Base-by-base conservation (phyloP, 64 coral and sea anemone species). In the Platygyra sinensis region DNA sequence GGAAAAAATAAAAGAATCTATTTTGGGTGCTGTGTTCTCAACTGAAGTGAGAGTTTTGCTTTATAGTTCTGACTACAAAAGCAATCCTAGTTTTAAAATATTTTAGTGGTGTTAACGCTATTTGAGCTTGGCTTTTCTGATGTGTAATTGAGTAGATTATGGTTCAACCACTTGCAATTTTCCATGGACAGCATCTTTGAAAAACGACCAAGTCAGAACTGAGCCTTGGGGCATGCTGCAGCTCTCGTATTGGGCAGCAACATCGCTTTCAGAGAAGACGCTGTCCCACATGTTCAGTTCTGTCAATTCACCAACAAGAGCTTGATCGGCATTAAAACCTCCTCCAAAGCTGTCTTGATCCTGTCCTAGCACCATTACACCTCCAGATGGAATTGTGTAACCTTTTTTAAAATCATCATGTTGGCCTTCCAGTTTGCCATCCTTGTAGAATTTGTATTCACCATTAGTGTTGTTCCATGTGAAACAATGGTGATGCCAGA, bases 281-380 rank as follows among this genome's bases (percentile, higher is more conserved):
- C 87, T 89, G 65, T 91, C 91, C 92, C 96, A 94, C 17, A 94
- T 59, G 51, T 98, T 98, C 57, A 98, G n/a, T 39, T 94, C 89
- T 71, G 85, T 89, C 7, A 98, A 80, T 17, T 79, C 31, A 33
- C 96, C 96, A 42, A 92, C 73, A 61, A 98, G 92, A 51, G 96
- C 89, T 67, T 98, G 86, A 62, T 73, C 90, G 11, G 80, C 75
- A 4, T 89, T 80, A 72, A 95, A 98, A 11, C 94, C 89, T 36
- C 93, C 91, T 2, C 74, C 93, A 17, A 98, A 31, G 30, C 39
- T 72, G 60, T 98, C 96, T 60, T 98, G 96, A 29, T 97, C 95
- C 91, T 97, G 95, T 25, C 88, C 95, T 1, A 97, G 74, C 17
- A 93, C 92, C 22, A 94, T 31, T 12, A 89, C 42, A 16, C 93